Conservation (phyloP, 1,140 invertebrate genomes). For the Phymastichus coffea region DNA sequence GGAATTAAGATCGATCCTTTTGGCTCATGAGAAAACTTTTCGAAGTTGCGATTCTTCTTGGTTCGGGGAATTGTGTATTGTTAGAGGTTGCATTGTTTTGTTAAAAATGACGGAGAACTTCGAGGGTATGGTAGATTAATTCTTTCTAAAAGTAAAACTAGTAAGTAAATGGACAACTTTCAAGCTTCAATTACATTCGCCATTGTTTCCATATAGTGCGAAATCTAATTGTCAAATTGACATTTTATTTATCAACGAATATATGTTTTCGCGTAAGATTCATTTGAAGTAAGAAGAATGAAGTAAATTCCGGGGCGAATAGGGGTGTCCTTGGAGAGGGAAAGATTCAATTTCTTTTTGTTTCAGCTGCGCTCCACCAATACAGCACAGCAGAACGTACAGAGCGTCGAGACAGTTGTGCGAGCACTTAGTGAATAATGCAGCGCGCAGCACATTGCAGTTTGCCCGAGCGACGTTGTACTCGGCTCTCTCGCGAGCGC, state of each 20-base stretch:
- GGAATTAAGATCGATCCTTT: constrained; percentile 22
- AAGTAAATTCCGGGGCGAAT: too few relatives aligned
- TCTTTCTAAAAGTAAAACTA: too few relatives aligned
- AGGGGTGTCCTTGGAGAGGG: constrained; percentile 2
- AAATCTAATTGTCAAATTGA: too few relatives aligned
- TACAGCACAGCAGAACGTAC: not conserved
- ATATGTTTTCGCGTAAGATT: not conserved
- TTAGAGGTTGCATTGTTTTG: too few relatives aligned
- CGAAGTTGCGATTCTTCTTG: not conserved
- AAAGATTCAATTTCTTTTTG: constrained; percentile 26
- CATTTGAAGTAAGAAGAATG: too few relatives aligned
- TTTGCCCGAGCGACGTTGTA: constrained; percentile 39
- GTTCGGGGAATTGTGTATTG: too few relatives aligned
- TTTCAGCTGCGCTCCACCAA: not conserved
- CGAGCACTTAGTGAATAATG: constrained; percentile 42
- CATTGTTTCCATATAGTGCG: too few relatives aligned
- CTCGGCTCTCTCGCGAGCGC: constrained; percentile 23
- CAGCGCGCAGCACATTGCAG: constrained; percentile 37
- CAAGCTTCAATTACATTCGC: too few relatives aligned
- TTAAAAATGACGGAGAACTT: too few relatives aligned
- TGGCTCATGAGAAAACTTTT: not conserved
- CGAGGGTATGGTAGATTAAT: too few relatives aligned
- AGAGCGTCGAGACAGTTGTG: constrained; percentile 34
- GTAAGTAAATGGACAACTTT: too few relatives aligned
- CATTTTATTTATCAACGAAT: not conserved